These are phyloP conservation scores for Meriones psammophilus DNA, from an alignment of 2,797 vertebrate species.

Conservation along the genomic window DNA sequence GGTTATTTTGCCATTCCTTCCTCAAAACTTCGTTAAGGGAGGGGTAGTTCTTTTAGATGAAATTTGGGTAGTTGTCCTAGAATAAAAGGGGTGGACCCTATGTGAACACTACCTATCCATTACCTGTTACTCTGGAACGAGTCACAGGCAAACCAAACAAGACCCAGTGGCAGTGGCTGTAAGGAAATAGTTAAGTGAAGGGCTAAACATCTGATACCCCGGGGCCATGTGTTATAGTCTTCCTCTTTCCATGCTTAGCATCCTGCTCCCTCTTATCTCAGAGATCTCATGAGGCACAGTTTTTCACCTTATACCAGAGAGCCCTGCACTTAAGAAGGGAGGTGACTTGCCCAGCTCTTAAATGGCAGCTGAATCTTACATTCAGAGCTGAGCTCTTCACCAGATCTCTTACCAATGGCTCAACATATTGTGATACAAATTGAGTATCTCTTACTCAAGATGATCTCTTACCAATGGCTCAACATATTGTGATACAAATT, in stretches of 20 bases:
- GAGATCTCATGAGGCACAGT: not conserved
- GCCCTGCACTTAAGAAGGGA: not conserved
- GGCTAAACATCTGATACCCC: not conserved
- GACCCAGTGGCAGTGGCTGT: too few relatives aligned
- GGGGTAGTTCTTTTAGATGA: not conserved
- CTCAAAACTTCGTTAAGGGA: not conserved
- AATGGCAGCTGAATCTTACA: conserved; percentile 15
- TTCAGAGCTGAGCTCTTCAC: not conserved
- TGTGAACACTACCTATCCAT: not conserved
- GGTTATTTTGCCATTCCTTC: not conserved
- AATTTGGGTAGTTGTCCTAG: not conserved
- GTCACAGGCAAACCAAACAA: not conserved
- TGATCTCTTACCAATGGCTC: not conserved
- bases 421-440: not conserved
- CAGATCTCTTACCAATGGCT: not conserved
- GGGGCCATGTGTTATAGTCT: too few relatives aligned
- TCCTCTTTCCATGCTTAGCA: not conserved
- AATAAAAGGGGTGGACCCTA: not conserved
- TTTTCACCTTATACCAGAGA: not conserved
- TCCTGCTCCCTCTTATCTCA: not conserved
- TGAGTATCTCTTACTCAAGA: not conserved
- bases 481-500: not conserved
- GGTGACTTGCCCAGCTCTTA: not conserved
- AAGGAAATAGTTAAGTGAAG: not conserved
- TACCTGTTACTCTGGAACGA: not conserved